phyloP scores from a whole-genome alignment of 2,113 vertebrate species.

The Egretta garzetta region DNA sequence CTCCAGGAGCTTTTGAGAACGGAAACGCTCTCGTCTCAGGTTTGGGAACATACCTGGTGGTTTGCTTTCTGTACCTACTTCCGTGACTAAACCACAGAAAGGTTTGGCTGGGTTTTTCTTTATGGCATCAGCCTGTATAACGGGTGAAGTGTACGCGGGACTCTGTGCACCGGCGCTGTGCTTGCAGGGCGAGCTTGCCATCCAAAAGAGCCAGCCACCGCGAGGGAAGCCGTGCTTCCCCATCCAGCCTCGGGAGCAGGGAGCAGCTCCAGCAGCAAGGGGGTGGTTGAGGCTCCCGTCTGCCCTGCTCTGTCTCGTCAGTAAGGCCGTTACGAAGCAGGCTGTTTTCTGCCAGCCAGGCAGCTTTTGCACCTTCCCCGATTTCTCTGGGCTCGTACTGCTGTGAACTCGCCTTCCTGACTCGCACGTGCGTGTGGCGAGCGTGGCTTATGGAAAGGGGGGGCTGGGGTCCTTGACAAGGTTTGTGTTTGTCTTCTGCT shows the following conservation, averaged over 20 bases:
- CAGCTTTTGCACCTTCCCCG: neutral
- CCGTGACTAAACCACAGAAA: neutral
- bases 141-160: neutral
- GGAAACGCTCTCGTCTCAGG: rapidly evolving
- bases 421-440: rapidly evolving
- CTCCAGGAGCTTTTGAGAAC: neutral
- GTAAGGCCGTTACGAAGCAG: rapidly evolving
- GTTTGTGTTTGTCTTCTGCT: neutral
- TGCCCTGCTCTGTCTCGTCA: rapidly evolving
- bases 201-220: too few relatives aligned
- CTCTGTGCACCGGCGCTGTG: neutral
- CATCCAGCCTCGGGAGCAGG: neutral
- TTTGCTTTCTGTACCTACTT: neutral
- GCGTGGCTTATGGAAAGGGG: neutral
- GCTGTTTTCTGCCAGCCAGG: neutral
- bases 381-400: neutral
- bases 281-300: neutral
- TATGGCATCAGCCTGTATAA: neutral
- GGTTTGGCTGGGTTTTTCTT: neutral
- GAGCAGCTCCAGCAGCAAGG: neutral
- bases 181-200: neutral
- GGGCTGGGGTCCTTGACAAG: neutral
- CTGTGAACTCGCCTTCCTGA: neutral
- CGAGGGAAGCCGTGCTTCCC: rapidly evolving
- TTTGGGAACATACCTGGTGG: neutral